phyloP scores from a whole-genome alignment of 2,888 invertebrate species.

The Drosophila buzzatii region DNA sequence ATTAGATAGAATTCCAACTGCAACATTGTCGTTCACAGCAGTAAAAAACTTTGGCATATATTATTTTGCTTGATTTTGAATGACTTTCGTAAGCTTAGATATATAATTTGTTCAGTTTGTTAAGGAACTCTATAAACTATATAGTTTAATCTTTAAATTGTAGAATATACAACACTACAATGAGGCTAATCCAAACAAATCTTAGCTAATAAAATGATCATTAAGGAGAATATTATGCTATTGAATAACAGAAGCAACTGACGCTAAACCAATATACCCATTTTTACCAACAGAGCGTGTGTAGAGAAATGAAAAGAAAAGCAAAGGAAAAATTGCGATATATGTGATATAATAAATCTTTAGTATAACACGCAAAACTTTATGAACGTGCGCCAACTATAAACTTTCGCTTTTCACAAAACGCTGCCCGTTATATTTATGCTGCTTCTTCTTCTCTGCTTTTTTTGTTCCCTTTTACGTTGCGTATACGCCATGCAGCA shows the following conservation, averaged over 20 bases:
- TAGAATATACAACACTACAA: no score
- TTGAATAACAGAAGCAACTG: background rate
- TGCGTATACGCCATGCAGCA: constrained; percentile 70
- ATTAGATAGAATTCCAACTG: no score
- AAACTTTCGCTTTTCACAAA: constrained; percentile 72
- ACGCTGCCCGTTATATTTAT: constrained; percentile 36
- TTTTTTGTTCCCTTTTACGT: constrained; percentile 30
- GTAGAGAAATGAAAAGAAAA: constrained; percentile 26
- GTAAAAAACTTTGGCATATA: background rate
- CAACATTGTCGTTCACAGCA: background rate
- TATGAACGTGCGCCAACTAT: constrained; percentile 77
- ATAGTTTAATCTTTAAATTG: no score
- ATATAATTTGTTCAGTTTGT: no score
- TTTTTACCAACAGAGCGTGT: background rate
- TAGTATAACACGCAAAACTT: constrained; percentile 78
- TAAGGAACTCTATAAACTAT: no score
- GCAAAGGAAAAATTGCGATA: constrained; percentile 51
- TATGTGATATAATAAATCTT: constrained; percentile 76
- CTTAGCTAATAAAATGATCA: no score
- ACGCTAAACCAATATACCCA: background rate
- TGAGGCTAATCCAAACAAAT: no score
- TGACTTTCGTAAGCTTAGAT: no score
- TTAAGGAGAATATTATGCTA: no score
- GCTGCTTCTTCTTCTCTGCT: no score
- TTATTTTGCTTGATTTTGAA: no score